Percentiles rank a stretch among this genome's conserved stretches.
These are phyloP conservation scores for Macrotis lagotis DNA, from an alignment of 2,113 vertebrate genomes.

Conservation along the genomic window DNA sequence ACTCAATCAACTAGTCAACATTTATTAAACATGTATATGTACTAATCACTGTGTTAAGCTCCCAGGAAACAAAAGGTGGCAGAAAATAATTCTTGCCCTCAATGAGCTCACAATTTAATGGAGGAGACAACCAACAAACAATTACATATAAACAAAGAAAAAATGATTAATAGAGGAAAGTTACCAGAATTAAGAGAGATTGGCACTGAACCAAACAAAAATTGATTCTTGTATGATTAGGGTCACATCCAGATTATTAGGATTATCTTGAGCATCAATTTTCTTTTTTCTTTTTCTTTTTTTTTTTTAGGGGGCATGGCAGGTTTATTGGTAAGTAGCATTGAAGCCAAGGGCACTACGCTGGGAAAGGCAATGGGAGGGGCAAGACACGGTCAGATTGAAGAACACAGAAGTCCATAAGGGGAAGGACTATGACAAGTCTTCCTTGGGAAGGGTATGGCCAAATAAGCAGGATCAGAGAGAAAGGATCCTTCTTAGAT, in stretches of 20 bases:
- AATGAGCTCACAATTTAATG: neutral
- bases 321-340: slow-evolving; percentile 36
- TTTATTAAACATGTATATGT: neutral
- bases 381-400: slow-evolving; percentile 34
- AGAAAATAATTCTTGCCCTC: neutral
- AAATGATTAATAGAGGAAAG: neutral
- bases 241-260: neutral
- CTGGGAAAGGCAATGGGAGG: slow-evolving; percentile 42
- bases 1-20: neutral
- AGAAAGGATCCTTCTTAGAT: slow-evolving; percentile 37
- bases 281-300: too few species aligned
- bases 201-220: neutral
- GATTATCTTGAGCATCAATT: too few species aligned
- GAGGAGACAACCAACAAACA: neutral
- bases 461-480: slow-evolving; percentile 46
- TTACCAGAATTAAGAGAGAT: neutral
- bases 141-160: neutral
- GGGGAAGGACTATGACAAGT: neutral
- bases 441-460: slow-evolving; percentile 29
- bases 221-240: neutral
- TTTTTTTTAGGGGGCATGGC: slow-evolving; percentile 22
- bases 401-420: slow-evolving; percentile 10
- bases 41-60: too few species aligned
- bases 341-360: slow-evolving; percentile 29
- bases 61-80: neutral